A percentile compares a stretch with the other conserved stretches of the same genome.
These are phyloP conservation scores for Xestia rhomboidea DNA, from an alignment of 2,888 invertebrate genomes.

Conservation along the genomic window DNA sequence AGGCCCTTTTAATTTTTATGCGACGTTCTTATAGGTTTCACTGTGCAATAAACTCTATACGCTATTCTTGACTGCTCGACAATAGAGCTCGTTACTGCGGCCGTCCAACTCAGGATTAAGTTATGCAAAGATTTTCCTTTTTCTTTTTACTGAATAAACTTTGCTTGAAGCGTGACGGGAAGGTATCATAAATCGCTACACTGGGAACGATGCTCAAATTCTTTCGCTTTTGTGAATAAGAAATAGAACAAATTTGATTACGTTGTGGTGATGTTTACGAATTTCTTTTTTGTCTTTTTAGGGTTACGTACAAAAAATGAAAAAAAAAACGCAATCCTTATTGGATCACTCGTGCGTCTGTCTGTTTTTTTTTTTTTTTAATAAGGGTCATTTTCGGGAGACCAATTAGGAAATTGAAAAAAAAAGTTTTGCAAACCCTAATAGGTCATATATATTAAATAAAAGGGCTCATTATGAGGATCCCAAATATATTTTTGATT, in stretches of 20 bases:
- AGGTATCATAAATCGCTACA: conserved; percentile 64
- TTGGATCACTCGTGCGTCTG: too few species aligned
- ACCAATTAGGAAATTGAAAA: too few species aligned
- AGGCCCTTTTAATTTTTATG: conserved; percentile 59
- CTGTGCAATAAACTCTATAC: conserved; percentile 45
- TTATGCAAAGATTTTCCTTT: conserved; percentile 68
- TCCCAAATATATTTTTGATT: neutral
- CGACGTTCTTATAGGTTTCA: conserved; percentile 55
- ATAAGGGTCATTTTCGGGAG: too few species aligned
- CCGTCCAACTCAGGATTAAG: conserved; percentile 64
- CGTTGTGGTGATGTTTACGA: conserved; percentile 18
- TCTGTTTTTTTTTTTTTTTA: too few species aligned
- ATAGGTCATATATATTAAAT: too few species aligned
- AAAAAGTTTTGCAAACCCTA: too few species aligned
- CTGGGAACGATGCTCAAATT: conserved; percentile 53
- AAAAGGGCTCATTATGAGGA: too few species aligned
- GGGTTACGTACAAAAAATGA: too few species aligned
- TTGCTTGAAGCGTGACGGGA: conserved; percentile 65
- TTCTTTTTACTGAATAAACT: conserved; percentile 65
- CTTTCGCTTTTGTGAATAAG: conserved; percentile 55
- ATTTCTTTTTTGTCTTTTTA: conserved; percentile 24
- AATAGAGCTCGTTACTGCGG: conserved; percentile 77
- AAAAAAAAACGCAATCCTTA: too few species aligned
- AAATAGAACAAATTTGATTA: conserved; percentile 57
- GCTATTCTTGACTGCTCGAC: conserved; percentile 65